phyloP scores from a whole-genome alignment of 2,888 invertebrate species.

The Stegophylla sp. region DNA sequence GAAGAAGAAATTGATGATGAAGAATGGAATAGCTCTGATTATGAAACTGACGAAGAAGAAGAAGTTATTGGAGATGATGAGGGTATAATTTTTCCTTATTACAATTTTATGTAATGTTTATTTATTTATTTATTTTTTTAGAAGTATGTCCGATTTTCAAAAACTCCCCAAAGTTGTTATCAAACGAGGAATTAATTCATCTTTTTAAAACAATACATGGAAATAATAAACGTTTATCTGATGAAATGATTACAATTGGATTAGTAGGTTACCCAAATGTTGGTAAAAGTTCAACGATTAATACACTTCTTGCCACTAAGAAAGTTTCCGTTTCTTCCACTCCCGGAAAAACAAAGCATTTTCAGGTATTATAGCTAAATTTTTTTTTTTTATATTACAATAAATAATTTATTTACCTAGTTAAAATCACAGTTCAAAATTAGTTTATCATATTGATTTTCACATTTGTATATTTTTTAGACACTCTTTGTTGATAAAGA shows the following conservation, averaged over 20 bases:
- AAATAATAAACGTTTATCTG: conserved; percentile 65
- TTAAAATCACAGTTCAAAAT: background rate
- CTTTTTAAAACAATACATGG: conserved; percentile 73
- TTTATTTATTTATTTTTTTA: conserved; percentile 20
- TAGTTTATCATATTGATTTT: background rate
- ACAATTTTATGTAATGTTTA: background rate
- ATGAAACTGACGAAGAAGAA: conserved; percentile 68
- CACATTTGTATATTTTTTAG: conserved; percentile 67
- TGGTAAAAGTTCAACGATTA: conserved; percentile 99
- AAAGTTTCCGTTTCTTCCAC: conserved; percentile 91
- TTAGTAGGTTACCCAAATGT: conserved; percentile 99
- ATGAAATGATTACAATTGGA: conserved; percentile 79
- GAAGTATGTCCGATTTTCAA: conserved; percentile 36
- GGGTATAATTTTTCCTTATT: conserved; percentile 35
- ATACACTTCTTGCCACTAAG: conserved; percentile 79
- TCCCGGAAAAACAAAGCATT: conserved; percentile 98
- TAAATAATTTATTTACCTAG: background rate
- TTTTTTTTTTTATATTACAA: background rate
- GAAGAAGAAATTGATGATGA: conserved; percentile 60
- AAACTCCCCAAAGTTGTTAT: conserved; percentile 72
- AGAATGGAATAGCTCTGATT: conserved; percentile 65
- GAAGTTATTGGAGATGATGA: conserved; percentile 67
- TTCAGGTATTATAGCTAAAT: conserved; percentile 68
- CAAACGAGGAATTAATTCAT: conserved; percentile 74
- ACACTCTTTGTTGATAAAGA: conserved; percentile 81